These are phyloP conservation scores for Nanorana parkeri DNA, from an alignment of 2,113 vertebrate species.

Conservation along the genomic window DNA sequence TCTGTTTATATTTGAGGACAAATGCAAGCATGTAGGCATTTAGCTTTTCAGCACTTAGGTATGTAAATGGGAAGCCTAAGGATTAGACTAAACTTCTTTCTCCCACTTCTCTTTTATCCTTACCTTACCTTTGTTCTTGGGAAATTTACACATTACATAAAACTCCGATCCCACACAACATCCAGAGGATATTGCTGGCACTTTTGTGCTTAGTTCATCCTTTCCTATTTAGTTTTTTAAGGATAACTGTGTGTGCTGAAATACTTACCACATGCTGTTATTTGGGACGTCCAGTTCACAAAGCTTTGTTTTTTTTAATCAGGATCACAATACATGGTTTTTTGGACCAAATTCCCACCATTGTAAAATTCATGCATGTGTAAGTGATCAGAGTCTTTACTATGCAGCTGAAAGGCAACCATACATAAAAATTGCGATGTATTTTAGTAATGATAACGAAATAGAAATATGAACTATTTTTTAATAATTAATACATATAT, in stretches of 20 bases:
- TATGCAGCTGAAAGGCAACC: slow-evolving; percentile 26
- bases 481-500: too few species aligned
- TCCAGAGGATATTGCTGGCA: slow-evolving; percentile 49
- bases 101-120: slow-evolving; percentile 35
- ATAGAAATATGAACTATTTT: too few species aligned
- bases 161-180: slow-evolving; percentile 49
- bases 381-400: slow-evolving; percentile 32
- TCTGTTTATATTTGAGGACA: neutral
- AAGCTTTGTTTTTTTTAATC: slow-evolving; percentile 58
- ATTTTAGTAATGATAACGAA: too few species aligned
- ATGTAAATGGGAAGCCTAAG: slow-evolving; percentile 35
- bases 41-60: slow-evolving; percentile 16
- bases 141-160: slow-evolving; percentile 54
- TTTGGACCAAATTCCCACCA: slow-evolving; percentile 47
- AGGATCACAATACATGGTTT: slow-evolving; percentile 51
- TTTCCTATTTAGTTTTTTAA: slow-evolving; percentile 51
- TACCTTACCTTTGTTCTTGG: slow-evolving; percentile 52
- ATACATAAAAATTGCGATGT: too few species aligned
- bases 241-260: slow-evolving; percentile 56
- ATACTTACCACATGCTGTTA: slow-evolving; percentile 56
- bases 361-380: slow-evolving; percentile 43
- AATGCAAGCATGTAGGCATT: slow-evolving; percentile 4
- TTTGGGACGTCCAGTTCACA: slow-evolving; percentile 47
- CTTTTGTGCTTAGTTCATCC: slow-evolving; percentile 47
- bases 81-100: slow-evolving; percentile 41